Percentiles rank a stretch among this genome's conserved stretches.
Conservation (phyloP, 2,888 invertebrate species). For the Pristionchus exspectatus region DNA sequence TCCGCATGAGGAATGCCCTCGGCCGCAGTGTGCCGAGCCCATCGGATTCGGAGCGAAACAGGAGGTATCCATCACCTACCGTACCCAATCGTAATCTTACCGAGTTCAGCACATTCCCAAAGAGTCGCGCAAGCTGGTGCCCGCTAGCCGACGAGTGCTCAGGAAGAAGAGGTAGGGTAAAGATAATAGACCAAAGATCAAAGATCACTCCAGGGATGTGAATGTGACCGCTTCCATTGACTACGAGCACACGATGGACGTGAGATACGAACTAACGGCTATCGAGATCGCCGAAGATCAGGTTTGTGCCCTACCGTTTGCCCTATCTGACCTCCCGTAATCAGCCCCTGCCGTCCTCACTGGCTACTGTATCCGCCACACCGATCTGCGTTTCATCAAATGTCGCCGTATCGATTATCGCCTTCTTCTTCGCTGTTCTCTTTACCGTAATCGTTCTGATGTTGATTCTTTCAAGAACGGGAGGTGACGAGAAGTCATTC, state of each 20-base stretch:
- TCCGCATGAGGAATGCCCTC: conserved; percentile 76
- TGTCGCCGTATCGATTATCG: conserved; percentile 1
- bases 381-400: conserved; percentile 34
- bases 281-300: conserved; percentile 73
- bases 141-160: conserved; percentile 49
- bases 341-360: not conserved
- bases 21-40: conserved; percentile 76
- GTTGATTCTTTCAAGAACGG: conserved; percentile 30
- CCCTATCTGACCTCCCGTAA: not conserved
- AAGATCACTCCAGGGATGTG: conserved; percentile 7
- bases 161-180: conserved; percentile 15
- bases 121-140: conserved; percentile 11
- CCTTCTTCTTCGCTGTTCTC: not conserved
- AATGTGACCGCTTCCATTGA: conserved; percentile 49
- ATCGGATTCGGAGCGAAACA: conserved; percentile 73
- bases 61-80: conserved; percentile 29
- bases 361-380: not conserved
- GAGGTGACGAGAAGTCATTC: not conserved
- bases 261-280: conserved; percentile 75
- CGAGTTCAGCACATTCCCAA: conserved; percentile 14
- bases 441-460: conserved; percentile 40
- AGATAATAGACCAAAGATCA: not conserved
- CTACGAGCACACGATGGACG: conserved; percentile 74
- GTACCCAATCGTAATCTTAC: not conserved
- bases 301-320: conserved; percentile 48